These are phyloP conservation scores for Pterocles gutturalis DNA, from an alignment of 2,113 vertebrate species.

Conservation along the genomic window DNA sequence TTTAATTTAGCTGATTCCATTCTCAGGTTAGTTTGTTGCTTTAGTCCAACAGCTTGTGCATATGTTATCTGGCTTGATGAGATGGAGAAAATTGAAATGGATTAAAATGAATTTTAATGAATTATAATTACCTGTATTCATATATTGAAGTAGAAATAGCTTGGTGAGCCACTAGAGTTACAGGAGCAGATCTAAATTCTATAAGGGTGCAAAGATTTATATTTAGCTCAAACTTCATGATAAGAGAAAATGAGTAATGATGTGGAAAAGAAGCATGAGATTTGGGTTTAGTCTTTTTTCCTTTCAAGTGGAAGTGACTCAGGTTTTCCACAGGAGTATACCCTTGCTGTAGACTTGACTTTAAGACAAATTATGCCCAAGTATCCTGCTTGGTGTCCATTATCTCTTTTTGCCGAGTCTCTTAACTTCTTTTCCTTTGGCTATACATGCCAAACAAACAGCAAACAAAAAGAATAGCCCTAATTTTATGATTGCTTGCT, in stretches of 20 bases:
- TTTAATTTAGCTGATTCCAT: slow-evolving; percentile 22
- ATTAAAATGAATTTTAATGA: slow-evolving; percentile 59
- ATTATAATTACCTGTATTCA: slow-evolving; percentile 44
- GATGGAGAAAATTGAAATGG: slow-evolving; percentile 18
- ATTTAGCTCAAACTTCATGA: background rate
- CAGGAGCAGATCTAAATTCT: background rate
- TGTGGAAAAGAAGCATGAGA: background rate
- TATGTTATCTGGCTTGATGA: slow-evolving; percentile 41
- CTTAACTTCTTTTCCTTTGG: background rate
- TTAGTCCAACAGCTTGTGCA: slow-evolving; percentile 12
- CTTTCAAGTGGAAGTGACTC: background rate
- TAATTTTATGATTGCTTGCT: background rate
- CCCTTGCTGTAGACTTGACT: background rate
- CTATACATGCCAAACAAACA: background rate
- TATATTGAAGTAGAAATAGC: slow-evolving; percentile 20
- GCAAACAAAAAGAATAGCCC: background rate
- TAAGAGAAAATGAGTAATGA: background rate
- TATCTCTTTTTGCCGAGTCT: background rate
- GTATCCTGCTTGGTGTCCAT: background rate
- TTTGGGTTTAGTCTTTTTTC: background rate
- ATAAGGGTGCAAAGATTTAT: background rate
- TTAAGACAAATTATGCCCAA: background rate
- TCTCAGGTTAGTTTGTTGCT: slow-evolving; percentile 27
- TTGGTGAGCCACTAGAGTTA: background rate
- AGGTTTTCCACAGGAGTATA: background rate